Conservation (phyloP, 1,140 invertebrate species). For the Temnothorax longispinosus region DNA sequence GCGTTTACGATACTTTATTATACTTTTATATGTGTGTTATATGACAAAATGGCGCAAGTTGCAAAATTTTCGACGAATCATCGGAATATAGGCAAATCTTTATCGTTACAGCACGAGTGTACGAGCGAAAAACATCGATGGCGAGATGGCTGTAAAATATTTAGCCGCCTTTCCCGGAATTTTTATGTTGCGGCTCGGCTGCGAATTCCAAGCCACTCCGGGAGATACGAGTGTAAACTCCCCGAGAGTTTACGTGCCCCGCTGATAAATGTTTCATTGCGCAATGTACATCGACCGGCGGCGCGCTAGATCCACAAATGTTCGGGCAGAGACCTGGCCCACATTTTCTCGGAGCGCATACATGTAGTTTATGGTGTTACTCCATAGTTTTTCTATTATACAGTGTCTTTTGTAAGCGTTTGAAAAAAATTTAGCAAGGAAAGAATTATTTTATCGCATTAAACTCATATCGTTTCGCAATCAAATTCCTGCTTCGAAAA, state of each 20-base stretch:
- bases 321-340: not conserved
- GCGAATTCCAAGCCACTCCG: conserved; percentile 26
- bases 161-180: conserved; percentile 16
- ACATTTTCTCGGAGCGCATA: not conserved
- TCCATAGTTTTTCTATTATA: not conserved
- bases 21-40: not conserved
- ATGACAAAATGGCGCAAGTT: not conserved
- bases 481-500: not conserved
- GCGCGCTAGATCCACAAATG: conserved; percentile 26
- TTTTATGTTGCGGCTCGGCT: not conserved
- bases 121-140: conserved; percentile 14
- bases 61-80: conserved; percentile 9
- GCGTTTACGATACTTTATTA: not conserved
- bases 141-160: conserved; percentile 24
- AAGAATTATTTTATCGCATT: not conserved
- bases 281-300: conserved; percentile 13
- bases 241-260: conserved; percentile 19
- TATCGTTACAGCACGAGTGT: conserved; percentile 3
- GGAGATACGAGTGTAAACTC: conserved; percentile 51
- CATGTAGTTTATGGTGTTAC: not conserved
- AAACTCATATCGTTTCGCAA: not conserved
- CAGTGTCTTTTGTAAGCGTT: not conserved
- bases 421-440: not conserved
- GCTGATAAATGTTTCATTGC: conserved; percentile 47
- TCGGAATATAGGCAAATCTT: conserved; percentile 13